These are phyloP conservation scores for Elephas maximus DNA, from an alignment of 2,113 vertebrate species.

Conservation along the genomic window DNA sequence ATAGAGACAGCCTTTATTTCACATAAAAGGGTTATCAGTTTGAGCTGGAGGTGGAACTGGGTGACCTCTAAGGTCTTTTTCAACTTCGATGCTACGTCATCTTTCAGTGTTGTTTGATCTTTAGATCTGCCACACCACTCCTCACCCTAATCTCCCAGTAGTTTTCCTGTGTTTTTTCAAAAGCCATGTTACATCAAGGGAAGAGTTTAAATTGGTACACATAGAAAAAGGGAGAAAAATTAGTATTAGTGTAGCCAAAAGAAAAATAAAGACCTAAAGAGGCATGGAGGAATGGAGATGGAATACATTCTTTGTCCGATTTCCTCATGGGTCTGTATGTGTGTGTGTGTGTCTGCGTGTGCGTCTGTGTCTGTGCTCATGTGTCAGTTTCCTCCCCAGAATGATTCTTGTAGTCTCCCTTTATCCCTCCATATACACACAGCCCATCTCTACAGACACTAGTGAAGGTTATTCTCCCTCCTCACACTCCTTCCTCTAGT, in stretches of 20 bases:
- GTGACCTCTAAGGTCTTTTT: conserved; percentile 18
- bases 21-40: background rate
- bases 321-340: background rate
- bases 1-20: background rate
- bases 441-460: background rate
- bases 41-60: background rate
- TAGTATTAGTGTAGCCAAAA: background rate
- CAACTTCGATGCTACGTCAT: conserved; percentile 30
- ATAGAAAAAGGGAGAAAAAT: background rate
- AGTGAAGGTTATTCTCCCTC: background rate
- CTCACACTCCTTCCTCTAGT: background rate
- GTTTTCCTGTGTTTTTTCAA: conserved; percentile 5
- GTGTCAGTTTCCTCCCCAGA: background rate
- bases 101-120: conserved; percentile 8
- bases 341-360: background rate
- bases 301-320: background rate
- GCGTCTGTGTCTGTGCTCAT: background rate
- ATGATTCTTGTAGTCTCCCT: background rate
- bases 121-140: conserved; percentile 27
- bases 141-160: background rate
- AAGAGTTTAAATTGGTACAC: background rate
- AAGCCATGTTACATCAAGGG: background rate
- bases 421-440: background rate
- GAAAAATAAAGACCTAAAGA: conserved; percentile 20
- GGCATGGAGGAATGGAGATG: background rate